Conservation (phyloP, 2,797 vertebrate species). For the Hoplostethus atlanticus region DNA sequence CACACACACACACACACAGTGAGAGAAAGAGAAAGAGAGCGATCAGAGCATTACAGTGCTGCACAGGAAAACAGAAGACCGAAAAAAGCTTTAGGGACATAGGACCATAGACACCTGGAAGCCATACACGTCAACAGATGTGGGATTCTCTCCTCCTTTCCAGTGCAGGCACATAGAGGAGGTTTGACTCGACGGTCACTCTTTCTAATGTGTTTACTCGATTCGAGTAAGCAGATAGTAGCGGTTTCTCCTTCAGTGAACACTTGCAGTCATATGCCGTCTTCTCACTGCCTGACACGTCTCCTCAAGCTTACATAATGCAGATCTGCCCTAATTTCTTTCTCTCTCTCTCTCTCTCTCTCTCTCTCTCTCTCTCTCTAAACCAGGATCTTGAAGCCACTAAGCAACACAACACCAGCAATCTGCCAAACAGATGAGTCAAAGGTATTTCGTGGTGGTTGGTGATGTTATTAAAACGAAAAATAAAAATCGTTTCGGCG, state of each 20-base stretch:
- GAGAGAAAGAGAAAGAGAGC: neutral
- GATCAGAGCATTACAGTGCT: slow-evolving; percentile 21
- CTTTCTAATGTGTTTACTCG: slow-evolving; percentile 40
- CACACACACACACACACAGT: slow-evolving; percentile 47
- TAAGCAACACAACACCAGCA: slow-evolving; percentile 66
- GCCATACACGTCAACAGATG: slow-evolving; percentile 60
- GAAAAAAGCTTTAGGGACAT: slow-evolving; percentile 63
- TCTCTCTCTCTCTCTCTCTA: slow-evolving; percentile 38
- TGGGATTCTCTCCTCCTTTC: slow-evolving; percentile 36
- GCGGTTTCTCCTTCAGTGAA: slow-evolving; percentile 67
- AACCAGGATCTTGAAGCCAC: slow-evolving; percentile 67
- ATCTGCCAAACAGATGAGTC: slow-evolving; percentile 65
- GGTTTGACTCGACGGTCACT: slow-evolving; percentile 43
- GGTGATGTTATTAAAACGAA: slow-evolving; percentile 41
- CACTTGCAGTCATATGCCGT: slow-evolving; percentile 79
- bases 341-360: slow-evolving; percentile 45
- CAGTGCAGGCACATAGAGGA: slow-evolving; percentile 16
- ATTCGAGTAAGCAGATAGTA: slow-evolving; percentile 61
- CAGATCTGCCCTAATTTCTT: slow-evolving; percentile 85
- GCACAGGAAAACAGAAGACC: slow-evolving; percentile 48
- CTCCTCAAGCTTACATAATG: slow-evolving; percentile 86
- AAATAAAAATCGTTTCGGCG: too few species aligned
- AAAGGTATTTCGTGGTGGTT: slow-evolving; percentile 52
- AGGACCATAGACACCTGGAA: slow-evolving; percentile 67
- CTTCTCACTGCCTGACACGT: slow-evolving; percentile 80